Conservation (phyloP, 2,888 invertebrate genomes). For the Sminthurides aquaticus region DNA sequence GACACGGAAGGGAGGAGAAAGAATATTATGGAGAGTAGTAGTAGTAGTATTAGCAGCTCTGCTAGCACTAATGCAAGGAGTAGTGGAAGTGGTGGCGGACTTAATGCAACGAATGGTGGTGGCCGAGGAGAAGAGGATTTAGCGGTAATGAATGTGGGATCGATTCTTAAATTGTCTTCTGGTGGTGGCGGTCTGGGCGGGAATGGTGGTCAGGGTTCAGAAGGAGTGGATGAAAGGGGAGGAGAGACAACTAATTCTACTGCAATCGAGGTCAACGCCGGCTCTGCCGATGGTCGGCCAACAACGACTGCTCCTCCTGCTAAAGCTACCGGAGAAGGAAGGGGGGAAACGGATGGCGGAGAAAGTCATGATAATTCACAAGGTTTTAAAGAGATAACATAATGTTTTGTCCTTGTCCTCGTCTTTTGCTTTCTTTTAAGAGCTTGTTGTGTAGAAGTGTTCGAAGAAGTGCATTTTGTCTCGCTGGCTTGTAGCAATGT, state of each 20-base stretch:
- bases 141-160: not conserved
- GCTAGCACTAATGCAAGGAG: not conserved
- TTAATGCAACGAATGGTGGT: too few relatives aligned
- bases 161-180: not conserved
- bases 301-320: too few relatives aligned
- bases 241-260: not conserved
- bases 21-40: too few relatives aligned
- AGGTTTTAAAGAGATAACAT: not conserved
- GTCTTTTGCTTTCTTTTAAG: not conserved
- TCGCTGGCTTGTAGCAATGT: not conserved
- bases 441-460: not conserved
- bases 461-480: too few relatives aligned
- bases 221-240: not conserved
- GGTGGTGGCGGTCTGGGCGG: too few relatives aligned
- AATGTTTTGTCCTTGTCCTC: not conserved
- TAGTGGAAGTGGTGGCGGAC: not conserved
- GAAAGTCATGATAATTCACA: not conserved
- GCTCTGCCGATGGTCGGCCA: not conserved
- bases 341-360: not conserved
- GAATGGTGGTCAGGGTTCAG: not conserved
- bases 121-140: not conserved
- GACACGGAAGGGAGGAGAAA: not conserved
- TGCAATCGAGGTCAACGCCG: not conserved
- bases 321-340: not conserved
- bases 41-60: too few relatives aligned